Percentiles rank a stretch among this genome's conserved stretches.
phyloP scores from a whole-genome alignment of 2,888 invertebrate genomes.

The Sycophila texana region DNA sequence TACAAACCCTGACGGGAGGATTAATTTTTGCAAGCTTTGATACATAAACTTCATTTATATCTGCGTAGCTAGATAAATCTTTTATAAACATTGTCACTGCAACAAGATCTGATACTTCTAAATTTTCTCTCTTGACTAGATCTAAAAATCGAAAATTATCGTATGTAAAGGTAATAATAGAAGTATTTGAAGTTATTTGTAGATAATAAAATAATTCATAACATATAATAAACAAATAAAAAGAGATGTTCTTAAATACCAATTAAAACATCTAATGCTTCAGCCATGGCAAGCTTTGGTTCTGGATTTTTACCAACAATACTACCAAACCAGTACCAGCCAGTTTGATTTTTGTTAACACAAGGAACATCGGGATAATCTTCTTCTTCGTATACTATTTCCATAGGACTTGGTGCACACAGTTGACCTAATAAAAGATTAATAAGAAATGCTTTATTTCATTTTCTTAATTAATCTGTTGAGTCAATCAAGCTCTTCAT shows the following conservation, averaged over 20 bases:
- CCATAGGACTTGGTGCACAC: conserved; percentile 75
- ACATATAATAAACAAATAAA: conserved; percentile 54
- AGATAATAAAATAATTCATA: conserved; percentile 50
- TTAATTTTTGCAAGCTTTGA: conserved; percentile 84
- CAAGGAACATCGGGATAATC: conserved; percentile 80
- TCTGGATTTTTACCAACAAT: conserved; percentile 84
- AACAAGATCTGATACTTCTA: conserved; percentile 81
- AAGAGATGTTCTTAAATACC: conserved; percentile 76
- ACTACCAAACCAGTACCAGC: conserved; percentile 91
- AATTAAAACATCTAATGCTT: conserved; percentile 85
- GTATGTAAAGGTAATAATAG: too few species aligned
- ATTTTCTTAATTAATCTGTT: background rate
- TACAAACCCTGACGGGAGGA: conserved; percentile 92
- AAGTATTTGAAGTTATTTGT: too few species aligned
- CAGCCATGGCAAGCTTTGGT: conserved; percentile 81
- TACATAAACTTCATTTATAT: conserved; percentile 87
- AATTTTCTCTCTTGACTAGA: conserved; percentile 70
- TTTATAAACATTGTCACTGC: conserved; percentile 90
- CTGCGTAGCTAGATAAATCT: conserved; percentile 87
- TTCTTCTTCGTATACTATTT: conserved; percentile 79
- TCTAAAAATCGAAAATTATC: conserved; percentile 59
- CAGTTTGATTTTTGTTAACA: conserved; percentile 83
- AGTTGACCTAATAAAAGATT: conserved; percentile 73
- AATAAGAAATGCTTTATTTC: background rate
- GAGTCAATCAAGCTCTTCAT: conserved; percentile 31